A percentile compares a stretch with the other conserved stretches of the same genome.
phyloP scores from a whole-genome alignment of 2,113 vertebrate species.

The Gracilinanus agilis region DNA sequence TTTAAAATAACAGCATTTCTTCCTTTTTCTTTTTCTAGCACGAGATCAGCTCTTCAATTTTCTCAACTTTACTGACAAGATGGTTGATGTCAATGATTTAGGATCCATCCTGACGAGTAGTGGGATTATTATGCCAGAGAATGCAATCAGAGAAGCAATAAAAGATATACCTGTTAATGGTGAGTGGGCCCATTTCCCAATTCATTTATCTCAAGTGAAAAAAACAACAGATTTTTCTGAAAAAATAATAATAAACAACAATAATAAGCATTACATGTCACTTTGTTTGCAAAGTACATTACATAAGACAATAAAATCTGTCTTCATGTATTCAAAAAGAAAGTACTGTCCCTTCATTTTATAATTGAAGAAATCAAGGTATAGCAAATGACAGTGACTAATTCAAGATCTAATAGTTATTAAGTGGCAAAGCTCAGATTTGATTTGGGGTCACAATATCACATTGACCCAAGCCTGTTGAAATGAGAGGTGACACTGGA shows the following conservation, averaged over 20 bases:
- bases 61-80: conserved; percentile 39
- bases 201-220: background rate
- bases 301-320: no score
- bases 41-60: conserved; percentile 48
- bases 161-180: conserved; percentile 50
- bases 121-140: conserved; percentile 49
- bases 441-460: background rate
- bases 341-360: background rate
- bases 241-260: background rate
- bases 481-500: background rate
- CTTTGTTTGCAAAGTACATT: background rate
- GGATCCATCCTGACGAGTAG: conserved; percentile 38
- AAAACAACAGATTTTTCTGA: background rate
- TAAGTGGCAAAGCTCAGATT: background rate
- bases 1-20: conserved; percentile 41
- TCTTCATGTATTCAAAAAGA: no score
- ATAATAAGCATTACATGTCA: background rate
- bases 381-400: background rate
- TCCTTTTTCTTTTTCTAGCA: conserved; percentile 55
- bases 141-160: conserved; percentile 41
- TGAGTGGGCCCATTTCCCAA: conserved; percentile 56
- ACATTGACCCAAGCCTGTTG: background rate
- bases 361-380: background rate
- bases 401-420: background rate
- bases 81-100: conserved; percentile 39